phyloP scores from a whole-genome alignment of 2,797 vertebrate species.

The Acanthornis magna region DNA sequence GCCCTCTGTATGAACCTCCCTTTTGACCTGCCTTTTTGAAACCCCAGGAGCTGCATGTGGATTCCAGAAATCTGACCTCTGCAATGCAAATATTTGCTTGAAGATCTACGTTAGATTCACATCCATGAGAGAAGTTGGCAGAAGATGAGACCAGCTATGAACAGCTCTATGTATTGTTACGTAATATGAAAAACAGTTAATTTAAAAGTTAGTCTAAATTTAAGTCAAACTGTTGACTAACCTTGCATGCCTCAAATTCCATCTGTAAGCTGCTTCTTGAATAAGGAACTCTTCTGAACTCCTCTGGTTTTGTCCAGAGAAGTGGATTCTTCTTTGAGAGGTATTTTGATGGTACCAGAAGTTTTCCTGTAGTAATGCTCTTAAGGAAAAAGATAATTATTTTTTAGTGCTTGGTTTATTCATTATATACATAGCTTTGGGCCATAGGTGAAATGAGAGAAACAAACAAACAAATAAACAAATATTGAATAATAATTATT shows the following conservation, averaged over 20 bases:
- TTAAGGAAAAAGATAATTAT: neutral
- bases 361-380: neutral
- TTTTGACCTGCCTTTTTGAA: neutral
- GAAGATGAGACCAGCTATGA: neutral
- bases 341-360: neutral
- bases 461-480: neutral
- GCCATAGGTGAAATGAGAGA: neutral
- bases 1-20: neutral
- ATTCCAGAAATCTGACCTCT: neutral
- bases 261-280: neutral
- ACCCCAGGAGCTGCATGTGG: neutral
- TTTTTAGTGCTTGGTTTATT: neutral
- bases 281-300: neutral
- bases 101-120: neutral
- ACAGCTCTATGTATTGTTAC: accelerated
- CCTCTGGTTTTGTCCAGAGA: neutral
- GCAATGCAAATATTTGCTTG: neutral
- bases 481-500: neutral
- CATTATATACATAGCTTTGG: neutral
- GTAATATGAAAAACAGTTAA: neutral
- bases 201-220: neutral
- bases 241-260: neutral
- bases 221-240: neutral
- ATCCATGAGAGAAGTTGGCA: neutral
- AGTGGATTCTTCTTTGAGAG: neutral